Evolutionary conservation across 2,888 invertebrate genomes (phyloP), one percentile per base, ranked within the genome.

Genomic region (Busseola fusca): DNA sequence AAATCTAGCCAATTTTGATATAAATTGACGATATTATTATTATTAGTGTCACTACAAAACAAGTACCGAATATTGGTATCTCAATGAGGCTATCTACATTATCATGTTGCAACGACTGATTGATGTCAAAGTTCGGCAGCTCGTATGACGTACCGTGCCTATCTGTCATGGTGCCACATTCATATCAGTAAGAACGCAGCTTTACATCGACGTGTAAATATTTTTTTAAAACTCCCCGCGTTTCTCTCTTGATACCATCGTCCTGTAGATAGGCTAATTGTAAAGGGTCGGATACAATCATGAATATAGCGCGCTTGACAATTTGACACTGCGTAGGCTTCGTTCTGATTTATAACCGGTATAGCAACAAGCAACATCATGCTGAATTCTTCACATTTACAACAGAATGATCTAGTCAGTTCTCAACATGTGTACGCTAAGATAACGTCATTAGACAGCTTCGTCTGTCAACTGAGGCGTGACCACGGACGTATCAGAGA

Each of bases 61-160:
- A 25, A 60, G 52, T 72, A 59, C 72, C 48, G 50, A 69, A 65
- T 56, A 56, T 52, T 79, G 73, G 34, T 81, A 78, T 84, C 76
- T 72, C 76, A 79, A 67, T 76, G 69, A 76, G 74, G 78, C 30
- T 78, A 62, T 74, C 73, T 76, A 80, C 82, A 85, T 87, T 90
- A 90, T 91, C 89, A 84, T 84, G 85, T 87, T 87, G 86, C 87
- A 85, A 45, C 54, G 88, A 91, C 89, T 88, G 91, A 93, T 92
- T 91, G 90, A 89, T 92, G 91, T 83, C 92, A 93, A 89, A 92
- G 91, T 90, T 91, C 90, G 84, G 74, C 78, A 54, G 64, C 67
- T 72, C 42, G 45, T 40, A 57, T 76, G 59, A 72, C 71, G 73
- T 73, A 72, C 73, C 67, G 27, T 30, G 34, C 62, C 42, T 79